Evolutionary conservation across 2,888 invertebrate genomes (phyloP).

Genomic region (Lapara coniferarum): DNA sequence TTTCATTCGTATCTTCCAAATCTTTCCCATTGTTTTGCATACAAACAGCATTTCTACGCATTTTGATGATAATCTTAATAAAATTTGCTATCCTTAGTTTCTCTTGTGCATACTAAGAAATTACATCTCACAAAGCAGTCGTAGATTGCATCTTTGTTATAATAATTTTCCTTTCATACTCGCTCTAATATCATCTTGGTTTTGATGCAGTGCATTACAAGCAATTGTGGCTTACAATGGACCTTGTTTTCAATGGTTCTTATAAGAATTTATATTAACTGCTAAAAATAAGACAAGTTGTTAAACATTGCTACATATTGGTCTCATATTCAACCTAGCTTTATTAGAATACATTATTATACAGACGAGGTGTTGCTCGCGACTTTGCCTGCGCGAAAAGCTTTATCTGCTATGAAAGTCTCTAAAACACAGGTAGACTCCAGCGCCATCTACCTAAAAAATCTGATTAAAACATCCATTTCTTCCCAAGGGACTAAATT

Average conservation of each 20-base stretch:
- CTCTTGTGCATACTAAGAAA: slow-evolving; percentile 18
- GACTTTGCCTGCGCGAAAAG: no score
- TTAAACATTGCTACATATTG: no score
- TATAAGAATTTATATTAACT: neutral
- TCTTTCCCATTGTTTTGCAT: slow-evolving; percentile 19
- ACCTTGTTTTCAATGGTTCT: neutral
- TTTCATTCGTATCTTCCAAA: neutral
- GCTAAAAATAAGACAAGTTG: no score
- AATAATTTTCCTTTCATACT: slow-evolving; percentile 16
- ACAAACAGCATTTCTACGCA: slow-evolving; percentile 11
- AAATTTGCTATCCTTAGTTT: slow-evolving; percentile 10
- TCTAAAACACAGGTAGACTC: no score
- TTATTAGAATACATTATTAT: no score
- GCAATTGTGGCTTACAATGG: neutral
- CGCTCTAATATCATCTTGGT: neutral
- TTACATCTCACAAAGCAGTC: slow-evolving; percentile 10
- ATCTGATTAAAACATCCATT: no score
- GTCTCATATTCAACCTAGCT: no score
- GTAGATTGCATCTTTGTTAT: slow-evolving; percentile 8
- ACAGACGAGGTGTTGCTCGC: no score
- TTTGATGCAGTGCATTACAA: neutral
- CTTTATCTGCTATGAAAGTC: no score
- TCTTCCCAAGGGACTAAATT: no score
- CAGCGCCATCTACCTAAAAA: no score
- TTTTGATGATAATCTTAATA: slow-evolving; percentile 15